Conservation (phyloP, 2,113 vertebrate species). For the Dasyurus viverrinus region DNA sequence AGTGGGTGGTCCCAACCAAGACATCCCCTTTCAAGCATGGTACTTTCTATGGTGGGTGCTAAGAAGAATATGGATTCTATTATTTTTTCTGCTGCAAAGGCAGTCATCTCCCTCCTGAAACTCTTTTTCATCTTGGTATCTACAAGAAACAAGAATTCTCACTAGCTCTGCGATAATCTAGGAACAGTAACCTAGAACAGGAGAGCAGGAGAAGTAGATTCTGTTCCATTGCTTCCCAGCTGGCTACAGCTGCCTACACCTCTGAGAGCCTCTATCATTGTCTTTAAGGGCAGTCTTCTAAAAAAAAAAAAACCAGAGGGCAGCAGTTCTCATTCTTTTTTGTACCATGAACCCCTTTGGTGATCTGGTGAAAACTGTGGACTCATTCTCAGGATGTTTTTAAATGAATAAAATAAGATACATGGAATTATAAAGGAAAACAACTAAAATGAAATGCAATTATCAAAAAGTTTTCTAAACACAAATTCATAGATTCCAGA, state of each 20-base stretch:
- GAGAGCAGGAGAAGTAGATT: accelerated
- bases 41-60: neutral
- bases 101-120: neutral
- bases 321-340: neutral
- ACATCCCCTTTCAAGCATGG: neutral
- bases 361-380: neutral
- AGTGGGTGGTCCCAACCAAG: neutral
- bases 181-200: neutral
- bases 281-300: neutral
- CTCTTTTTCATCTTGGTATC: neutral
- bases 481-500: neutral
- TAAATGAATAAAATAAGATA: neutral
- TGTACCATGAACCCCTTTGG: neutral
- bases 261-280: neutral
- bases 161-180: neutral
- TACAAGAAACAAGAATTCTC: neutral
- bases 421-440: neutral
- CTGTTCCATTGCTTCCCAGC: neutral
- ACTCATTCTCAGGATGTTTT: neutral
- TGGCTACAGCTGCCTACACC: neutral
- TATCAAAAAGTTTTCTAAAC: neutral
- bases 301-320: neutral
- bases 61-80: neutral
- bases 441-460: neutral
- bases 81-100: neutral